A percentile compares a stretch with the other conserved stretches of the same genome.
Evolutionary conservation across 1,140 invertebrate genomes (phyloP).

Genomic region (Nomia melanderi): DNA sequence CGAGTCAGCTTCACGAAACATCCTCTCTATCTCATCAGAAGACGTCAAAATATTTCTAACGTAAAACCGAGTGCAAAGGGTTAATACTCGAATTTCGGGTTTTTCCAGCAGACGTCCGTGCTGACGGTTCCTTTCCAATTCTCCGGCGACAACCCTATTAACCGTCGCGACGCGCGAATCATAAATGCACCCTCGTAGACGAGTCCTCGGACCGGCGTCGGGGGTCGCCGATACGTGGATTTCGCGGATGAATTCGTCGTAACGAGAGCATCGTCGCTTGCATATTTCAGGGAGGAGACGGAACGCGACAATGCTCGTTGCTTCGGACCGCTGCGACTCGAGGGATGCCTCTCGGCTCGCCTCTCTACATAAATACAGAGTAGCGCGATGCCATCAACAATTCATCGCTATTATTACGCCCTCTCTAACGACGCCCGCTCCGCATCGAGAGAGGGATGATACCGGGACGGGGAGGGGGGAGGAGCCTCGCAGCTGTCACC

Average conservation of each 20-base stretch:
- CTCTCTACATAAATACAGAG: conserved; percentile 70
- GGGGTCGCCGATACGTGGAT: conserved; percentile 32
- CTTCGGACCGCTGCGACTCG: conserved; percentile 1
- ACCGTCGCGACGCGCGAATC: conserved; percentile 2
- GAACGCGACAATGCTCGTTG: background rate
- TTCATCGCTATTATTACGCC: conserved; percentile 72
- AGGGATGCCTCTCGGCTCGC: conserved; percentile 4
- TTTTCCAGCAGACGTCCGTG: too few relatives aligned
- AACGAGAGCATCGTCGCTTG: conserved; percentile 41
- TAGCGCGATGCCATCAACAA: conserved; percentile 68
- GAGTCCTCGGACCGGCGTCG: background rate
- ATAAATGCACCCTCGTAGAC: conserved; percentile 25
- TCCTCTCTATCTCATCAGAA: too few relatives aligned
- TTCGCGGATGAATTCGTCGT: conserved; percentile 53
- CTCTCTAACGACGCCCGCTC: conserved; percentile 51
- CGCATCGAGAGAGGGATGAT: conserved; percentile 13
- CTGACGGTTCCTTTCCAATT: too few relatives aligned
- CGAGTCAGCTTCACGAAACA: too few relatives aligned
- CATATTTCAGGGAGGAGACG: conserved; percentile 38
- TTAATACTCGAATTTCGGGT: too few relatives aligned
- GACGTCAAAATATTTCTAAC: too few relatives aligned
- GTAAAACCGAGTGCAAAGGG: too few relatives aligned
- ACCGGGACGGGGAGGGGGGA: background rate
- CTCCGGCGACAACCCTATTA: background rate
- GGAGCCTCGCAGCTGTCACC: conserved; percentile 10